Percentiles rank a stretch among this genome's conserved stretches.
These are phyloP conservation scores for Myiopsitta monachus DNA, from an alignment of 2,113 vertebrate species.

Conservation along the genomic window DNA sequence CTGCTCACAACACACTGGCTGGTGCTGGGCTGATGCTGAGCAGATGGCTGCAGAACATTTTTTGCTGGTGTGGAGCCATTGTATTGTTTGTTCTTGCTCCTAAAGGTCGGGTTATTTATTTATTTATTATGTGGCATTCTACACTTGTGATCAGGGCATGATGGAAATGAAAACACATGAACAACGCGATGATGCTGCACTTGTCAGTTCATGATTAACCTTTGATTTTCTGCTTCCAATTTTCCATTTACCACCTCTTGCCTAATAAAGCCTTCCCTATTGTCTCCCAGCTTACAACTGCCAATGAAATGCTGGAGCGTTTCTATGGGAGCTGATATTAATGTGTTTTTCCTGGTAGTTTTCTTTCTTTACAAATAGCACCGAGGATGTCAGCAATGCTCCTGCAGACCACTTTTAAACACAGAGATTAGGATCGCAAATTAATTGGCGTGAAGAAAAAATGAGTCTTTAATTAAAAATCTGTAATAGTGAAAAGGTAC, in stretches of 20 bases:
- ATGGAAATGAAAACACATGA: background rate
- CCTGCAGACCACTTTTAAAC: background rate
- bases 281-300: background rate
- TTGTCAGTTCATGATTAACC: background rate
- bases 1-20: fast-evolving
- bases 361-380: background rate
- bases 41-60: constrained; percentile 29
- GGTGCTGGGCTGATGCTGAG: constrained; percentile 36
- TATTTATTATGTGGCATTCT: background rate
- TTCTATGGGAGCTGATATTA: constrained; percentile 31
- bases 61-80: background rate
- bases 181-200: background rate
- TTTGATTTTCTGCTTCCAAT: constrained; percentile 9
- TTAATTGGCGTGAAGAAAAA: background rate
- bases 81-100: background rate
- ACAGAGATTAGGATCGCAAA: background rate
- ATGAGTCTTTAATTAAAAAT: constrained; percentile 27
- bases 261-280: background rate
- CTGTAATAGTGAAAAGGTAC: background rate
- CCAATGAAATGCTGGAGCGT: constrained; percentile 11
- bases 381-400: background rate
- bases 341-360: background rate
- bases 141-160: background rate
- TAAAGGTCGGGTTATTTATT: background rate
- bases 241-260: background rate